These are phyloP conservation scores for Paramormyrops hopkinsi DNA, from an alignment of 2,797 vertebrate species.

Conservation along the genomic window DNA sequence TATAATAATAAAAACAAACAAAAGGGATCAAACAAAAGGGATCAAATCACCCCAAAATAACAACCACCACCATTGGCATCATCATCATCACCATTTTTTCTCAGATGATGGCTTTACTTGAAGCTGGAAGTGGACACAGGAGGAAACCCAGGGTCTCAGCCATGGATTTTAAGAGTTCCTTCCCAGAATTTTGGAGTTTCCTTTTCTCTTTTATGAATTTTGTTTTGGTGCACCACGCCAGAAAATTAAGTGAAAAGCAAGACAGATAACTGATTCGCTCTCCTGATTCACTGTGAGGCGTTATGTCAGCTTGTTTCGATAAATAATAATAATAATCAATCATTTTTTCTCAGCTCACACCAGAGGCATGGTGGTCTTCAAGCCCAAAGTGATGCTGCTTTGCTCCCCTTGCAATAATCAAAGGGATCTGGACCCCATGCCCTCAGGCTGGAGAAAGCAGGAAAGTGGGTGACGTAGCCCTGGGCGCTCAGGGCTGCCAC, in stretches of 20 bases:
- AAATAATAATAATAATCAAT: not conserved
- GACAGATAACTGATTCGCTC: not conserved
- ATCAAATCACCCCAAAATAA: not conserved
- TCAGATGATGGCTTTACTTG: not conserved
- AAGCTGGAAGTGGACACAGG: not conserved
- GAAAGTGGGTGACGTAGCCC: not conserved
- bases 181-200: not conserved
- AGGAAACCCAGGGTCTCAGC: not conserved
- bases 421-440: not conserved
- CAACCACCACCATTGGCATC: not conserved
- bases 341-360: not conserved
- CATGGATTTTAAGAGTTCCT: not conserved
- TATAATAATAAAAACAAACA: not conserved
- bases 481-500: not conserved
- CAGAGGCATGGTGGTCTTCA: not conserved
- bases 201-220: not conserved
- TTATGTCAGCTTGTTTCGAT: not conserved
- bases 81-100: not conserved
- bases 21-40: not conserved
- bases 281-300: not conserved
- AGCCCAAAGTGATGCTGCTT: not conserved
- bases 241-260: not conserved
- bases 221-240: not conserved
- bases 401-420: not conserved
- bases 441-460: not conserved